Base-by-base conservation (phyloP, 2,888 invertebrate species). In the Clivina fossor region DNA sequence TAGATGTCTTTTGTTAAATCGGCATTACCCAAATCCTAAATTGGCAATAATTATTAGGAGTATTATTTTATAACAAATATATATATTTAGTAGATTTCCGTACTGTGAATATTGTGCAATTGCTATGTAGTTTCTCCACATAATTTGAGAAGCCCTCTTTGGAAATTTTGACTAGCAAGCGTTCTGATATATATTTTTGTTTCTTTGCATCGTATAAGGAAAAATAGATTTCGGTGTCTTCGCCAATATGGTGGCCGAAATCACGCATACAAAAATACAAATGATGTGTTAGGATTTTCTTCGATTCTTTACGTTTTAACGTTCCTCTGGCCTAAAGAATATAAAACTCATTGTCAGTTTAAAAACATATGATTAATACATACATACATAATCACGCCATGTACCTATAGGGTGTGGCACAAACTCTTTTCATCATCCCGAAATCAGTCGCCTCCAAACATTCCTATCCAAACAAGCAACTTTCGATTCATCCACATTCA, bases 141-240 rank as follows among this genome's bases (percentile, higher is more conserved):
- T 93, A 90, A 73, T 90, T 90, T 11, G 92, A 89, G 74, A 92
- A 90, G 9, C 93, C 93, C 67, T 93, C 91, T 72, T 90, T 90
- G 61, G 90, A 89, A 73, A 93, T 89, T 71, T 85, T 83, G 64
- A 94, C 90, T 68, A 93, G 79, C 76, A 93, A 94, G 60, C 93
- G 79, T 74, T 95, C 95, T 53, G 93, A 92, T 58, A 94, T 78
- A 61, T 89, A 90, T 65, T 85, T 86, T 65, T 80, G 83, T 66
- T 85, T 82, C 63, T 83, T 81, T 15, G 85, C 84, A 71, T 95
- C 93, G 71, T 90, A 94, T 0, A 94, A 76, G 67, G 89, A 90
- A 66, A 95, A 87, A 65, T 90, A 86, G 11, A 94, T 82, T 74
- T 94, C 93, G 0, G 90, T 88, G 69, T 93, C 93, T 72, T 95